A percentile compares a stretch with the other conserved stretches of the same genome.
These are phyloP conservation scores for Gavialis gangeticus DNA, from an alignment of 2,113 vertebrate species.

Conservation along the genomic window DNA sequence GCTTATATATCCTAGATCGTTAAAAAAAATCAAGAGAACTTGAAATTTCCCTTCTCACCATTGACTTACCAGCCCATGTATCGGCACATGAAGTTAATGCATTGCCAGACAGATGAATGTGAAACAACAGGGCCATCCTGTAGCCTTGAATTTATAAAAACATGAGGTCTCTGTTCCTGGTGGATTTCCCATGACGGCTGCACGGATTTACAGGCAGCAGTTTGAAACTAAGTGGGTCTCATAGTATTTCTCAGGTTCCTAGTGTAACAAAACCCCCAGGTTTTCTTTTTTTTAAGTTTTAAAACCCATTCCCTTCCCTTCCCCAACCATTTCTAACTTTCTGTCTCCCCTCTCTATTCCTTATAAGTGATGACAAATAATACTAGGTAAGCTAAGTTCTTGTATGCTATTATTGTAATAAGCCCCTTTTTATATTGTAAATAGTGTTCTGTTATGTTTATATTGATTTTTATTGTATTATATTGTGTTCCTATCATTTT, in stretches of 20 bases:
- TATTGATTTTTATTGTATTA: no score
- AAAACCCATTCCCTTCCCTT: no score
- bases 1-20: background rate
- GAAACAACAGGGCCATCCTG: background rate
- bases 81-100: rapidly evolving
- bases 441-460: no score
- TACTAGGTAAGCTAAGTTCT: no score
- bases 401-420: no score
- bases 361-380: no score
- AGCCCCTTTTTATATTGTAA: no score
- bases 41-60: background rate
- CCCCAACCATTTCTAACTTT: no score
- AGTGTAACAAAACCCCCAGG: no score
- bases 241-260: background rate
- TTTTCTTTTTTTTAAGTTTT: no score
- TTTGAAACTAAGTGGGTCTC: background rate
- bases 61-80: background rate
- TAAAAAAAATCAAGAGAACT: background rate
- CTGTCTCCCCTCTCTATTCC: no score
- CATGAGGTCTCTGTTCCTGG: background rate
- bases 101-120: rapidly evolving
- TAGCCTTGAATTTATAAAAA: background rate
- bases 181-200: background rate
- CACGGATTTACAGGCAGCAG: background rate
- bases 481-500: no score